Evolutionary conservation across 2,888 invertebrate genomes (phyloP), one percentile per base, ranked within the genome.

Genomic region (Drosophila mimetica): DNA sequence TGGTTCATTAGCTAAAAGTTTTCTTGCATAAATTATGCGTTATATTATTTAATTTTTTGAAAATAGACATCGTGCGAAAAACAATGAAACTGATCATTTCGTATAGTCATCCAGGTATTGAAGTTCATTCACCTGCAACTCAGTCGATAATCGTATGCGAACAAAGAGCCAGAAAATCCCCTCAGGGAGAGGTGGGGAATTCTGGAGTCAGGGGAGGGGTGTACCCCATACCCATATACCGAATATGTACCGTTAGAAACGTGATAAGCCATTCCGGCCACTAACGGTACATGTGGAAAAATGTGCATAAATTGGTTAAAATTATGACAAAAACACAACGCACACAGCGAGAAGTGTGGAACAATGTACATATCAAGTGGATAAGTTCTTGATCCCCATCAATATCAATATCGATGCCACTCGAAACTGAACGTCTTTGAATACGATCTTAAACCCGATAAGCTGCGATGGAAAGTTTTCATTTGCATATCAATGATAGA

Each of bases 1-100:
- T 9, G 52, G 16, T 44, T 85, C 75, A 80, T 81, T 86, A 80
- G 86, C 81, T 71, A 83, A 51, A 47, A 86, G 77, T 77, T 74
- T 75, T 61, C 47, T 46, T 74, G 74, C 76, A 86, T 83, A 81
- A 76, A 80, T 84, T 84, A 77, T 55, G 71, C 54, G 70, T 86
- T 83, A 52, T 80, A 76, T 86, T 80, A 76, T 86, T 77, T 69
- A 63, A 74, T 76, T 50, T 65, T 57, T 46, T 47, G 36, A 52
- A 52, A 70, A 57, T 47, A 65, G 74, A 54, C 69, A 71, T 67
- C 47, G 54, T 36, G 47, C 44, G 44, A 74, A 60, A 67, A 47
- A 69, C 75, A 71, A 78, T 69, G 48, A 71, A 69, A 69, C 73
- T 42, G 80, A 66, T 83, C 77, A 76, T 86, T 86, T 80, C 47